Base-by-base conservation (phyloP, 2,888 invertebrate species). In the Ophion costatus region DNA sequence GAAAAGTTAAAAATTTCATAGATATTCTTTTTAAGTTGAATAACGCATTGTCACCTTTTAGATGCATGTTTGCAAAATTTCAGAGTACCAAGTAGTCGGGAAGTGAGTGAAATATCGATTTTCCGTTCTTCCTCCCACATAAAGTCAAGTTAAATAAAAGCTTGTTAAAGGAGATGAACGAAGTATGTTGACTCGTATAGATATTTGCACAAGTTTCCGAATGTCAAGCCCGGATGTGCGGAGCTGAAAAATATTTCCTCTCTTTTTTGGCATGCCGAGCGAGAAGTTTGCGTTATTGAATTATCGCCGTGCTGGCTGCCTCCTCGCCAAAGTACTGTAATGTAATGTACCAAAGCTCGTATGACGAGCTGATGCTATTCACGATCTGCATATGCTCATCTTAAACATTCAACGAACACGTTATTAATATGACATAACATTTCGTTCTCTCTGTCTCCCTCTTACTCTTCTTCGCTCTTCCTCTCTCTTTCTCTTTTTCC, bases 281-380 rank as follows among this genome's bases (percentile, higher is more conserved):
- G 80, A 82, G 80, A 85, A 82, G 85, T 85, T 82, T 80, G 75
- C 67, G 80, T 77, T 85, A 85, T 85, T 85, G 82, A 85, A 82
- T 85, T 85, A 85, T 85, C 82, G 80, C 59, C 76, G 38, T 80
- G 33, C 85, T 80, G 82, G 80, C 79, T 85, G 85, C 80, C 82
- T 80, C 71, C 73, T 76, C 59, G 70, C 61, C 11, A 74, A 82
- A 79, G 71, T 82, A 80, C 69, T 66, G 77, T 59, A 69, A 70
- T 74, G 20, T n/a, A 59, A 24, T 29, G 51, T 45, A 59, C 5
- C 61, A 17, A 14, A 24, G 64, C 42, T 64, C 61, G 33, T 57
- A 42, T 57, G 17, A 71, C 29, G 73, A 38, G 14, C 45, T 42
- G 76, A 42, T 57, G 63, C 61, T 67, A 76, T 76, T 84, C 83